Evolutionary conservation across 92 coral and sea anemone genomes (phyloP), one percentile per base, ranked within the genome.

Genomic region (Phenganax stokvisi): DNA sequence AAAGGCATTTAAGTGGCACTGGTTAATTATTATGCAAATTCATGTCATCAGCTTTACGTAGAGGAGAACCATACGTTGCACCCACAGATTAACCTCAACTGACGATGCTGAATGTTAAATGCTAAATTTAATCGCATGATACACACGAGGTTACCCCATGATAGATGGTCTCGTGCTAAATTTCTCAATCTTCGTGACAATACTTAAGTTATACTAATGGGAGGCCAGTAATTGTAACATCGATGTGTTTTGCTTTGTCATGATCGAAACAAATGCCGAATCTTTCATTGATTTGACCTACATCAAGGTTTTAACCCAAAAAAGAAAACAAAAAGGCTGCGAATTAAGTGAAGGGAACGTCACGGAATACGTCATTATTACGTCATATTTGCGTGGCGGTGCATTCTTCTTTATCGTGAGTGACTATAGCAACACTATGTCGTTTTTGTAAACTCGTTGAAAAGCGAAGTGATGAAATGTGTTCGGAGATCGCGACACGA

Each of bases 1-100:
- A 76, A 76, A 57, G 61, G 81, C 69, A 76, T 76, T 76, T 76
- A 76, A 76, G 60, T 76, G 67, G 70, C 51, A 75, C 69, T 58
- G 64, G 81, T 76, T 76, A 76, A 76, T 76, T 76, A 76, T 76
- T 76, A 76, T 76, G 81, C 56, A 76, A 76, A 76, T 76, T 54
- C 73, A 68, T 57, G 68, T 76, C 80, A 75, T 75, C 80, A 75
- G 61, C 17, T 54, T 6, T 27, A 55, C 52, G 64, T 25, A 9
- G 25, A 16, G 37, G 37, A 55, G 25, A 73, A 56, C 56, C 31
- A 53, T 53, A 53, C 77, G 59, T 20, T 27, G 12, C 51, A 73
- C 61, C 54, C 54, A 30, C 13, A 53, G 53, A 68, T 25, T 44
- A 37, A 17, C 17, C n/a, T 68, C 30, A 68, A 12, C 73, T n/a